phyloP scores from a whole-genome alignment of 2,113 vertebrate species.

The Cyanocitta stelleri region DNA sequence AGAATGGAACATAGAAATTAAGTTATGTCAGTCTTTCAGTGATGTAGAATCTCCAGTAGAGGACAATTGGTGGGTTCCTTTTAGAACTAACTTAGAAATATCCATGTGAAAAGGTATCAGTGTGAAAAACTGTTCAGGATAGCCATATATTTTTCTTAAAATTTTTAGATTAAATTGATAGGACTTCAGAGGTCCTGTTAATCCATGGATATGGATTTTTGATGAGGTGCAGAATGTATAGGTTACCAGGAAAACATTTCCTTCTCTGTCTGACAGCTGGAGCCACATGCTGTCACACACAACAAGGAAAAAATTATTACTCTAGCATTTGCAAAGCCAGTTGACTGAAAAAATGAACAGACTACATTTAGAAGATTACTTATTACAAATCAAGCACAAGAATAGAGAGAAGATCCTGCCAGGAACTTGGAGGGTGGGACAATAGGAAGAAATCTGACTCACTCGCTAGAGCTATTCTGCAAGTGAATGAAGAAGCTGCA shows the following conservation, averaged over 20 bases:
- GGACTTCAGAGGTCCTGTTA: background rate
- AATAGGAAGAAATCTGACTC: background rate
- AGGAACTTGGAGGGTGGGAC: background rate
- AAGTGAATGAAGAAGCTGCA: background rate
- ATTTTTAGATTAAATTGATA: background rate
- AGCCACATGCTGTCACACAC: background rate
- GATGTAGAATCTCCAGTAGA: background rate
- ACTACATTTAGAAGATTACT: background rate
- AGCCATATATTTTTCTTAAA: background rate
- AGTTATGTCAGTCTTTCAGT: background rate
- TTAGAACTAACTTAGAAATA: background rate
- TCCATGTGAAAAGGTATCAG: background rate
- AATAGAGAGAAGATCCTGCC: background rate
- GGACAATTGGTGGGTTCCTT: background rate
- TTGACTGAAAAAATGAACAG: background rate
- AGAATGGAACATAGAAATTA: background rate
- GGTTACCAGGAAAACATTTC: background rate
- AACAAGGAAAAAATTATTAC: background rate
- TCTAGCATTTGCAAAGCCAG: background rate
- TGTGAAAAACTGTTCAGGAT: background rate
- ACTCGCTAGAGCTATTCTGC: background rate
- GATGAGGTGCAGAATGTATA: background rate
- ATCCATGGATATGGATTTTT: background rate
- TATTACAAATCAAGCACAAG: background rate
- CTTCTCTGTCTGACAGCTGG: background rate